phyloP scores from a whole-genome alignment of 2,797 vertebrate genomes.

The Alca torda region DNA sequence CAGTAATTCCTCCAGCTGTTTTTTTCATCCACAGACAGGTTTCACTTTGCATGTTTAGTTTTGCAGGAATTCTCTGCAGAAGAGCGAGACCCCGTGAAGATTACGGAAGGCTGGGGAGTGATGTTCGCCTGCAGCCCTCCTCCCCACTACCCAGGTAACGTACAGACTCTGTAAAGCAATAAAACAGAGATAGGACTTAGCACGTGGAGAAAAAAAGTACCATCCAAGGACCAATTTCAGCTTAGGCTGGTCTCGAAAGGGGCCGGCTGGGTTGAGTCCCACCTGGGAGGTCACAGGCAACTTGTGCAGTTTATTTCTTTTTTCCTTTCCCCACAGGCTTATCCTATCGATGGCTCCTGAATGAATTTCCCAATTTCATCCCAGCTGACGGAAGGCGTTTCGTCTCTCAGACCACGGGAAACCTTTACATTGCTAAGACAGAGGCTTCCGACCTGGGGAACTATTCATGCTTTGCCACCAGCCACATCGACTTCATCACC shows the following conservation, averaged over 20 bases:
- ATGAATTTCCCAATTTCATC: slow-evolving; percentile 94
- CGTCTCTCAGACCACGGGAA: slow-evolving; percentile 93
- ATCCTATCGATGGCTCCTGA: slow-evolving; percentile 94
- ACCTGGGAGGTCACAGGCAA: background rate
- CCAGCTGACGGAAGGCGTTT: slow-evolving; percentile 86
- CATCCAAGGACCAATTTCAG: background rate
- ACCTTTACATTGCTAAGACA: slow-evolving; percentile 90
- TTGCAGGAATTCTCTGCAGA: slow-evolving; percentile 93
- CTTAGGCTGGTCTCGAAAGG: background rate
- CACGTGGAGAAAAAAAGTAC: background rate
- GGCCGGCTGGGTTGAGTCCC: background rate
- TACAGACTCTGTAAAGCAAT: background rate
- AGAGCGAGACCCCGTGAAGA: slow-evolving; percentile 86
- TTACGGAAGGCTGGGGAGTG: slow-evolving; percentile 86
- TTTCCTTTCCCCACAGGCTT: slow-evolving; percentile 76
- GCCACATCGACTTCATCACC: slow-evolving; percentile 91
- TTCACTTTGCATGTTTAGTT: slow-evolving; percentile 76
- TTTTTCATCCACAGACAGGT: background rate
- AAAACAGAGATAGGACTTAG: background rate
- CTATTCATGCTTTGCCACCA: slow-evolving; percentile 95
- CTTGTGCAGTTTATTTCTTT: background rate
- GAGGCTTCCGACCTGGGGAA: slow-evolving; percentile 87
- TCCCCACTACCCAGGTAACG: slow-evolving; percentile 92
- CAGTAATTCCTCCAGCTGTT: background rate
- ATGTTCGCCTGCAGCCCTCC: slow-evolving; percentile 91